Evolutionary conservation across 2,888 invertebrate species (phyloP), one percentile per base, ranked within the genome.

Genomic region (Thymelicus sylvestris): DNA sequence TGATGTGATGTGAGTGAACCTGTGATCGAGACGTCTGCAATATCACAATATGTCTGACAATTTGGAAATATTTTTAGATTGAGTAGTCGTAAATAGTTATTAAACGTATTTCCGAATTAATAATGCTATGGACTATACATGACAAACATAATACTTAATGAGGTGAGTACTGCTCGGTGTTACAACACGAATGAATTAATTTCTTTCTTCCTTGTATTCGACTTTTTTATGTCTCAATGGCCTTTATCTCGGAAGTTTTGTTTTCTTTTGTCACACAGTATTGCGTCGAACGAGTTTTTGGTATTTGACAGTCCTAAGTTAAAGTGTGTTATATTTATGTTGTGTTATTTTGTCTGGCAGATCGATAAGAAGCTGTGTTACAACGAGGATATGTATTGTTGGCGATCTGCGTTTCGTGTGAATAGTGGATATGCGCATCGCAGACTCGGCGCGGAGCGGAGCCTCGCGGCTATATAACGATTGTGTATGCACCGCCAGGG

Each of bases 41-140:
- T 78, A 81, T 80, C 79, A 77, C 81, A 81, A 94, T 92, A 94
- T 94, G 94, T 94, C 94, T 89, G 94, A 93, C 93, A 88, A 91
- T 91, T 92, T 93, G 86, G 90, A 90, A 92, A 93, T 93, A 93
- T 93, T 92, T 93, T 93, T 93, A 93, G 92, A 91, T 86, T 89
- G 83, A 83, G 78, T 90, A 78, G 83, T 86, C 80, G 80, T 87
- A 86, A 83, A 84, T 86, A 85, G 82, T 84, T 81, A 74, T 78
- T 83, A 79, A 76, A 78, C 83, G 76, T 80, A 82, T 83, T 83
- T 81, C 79, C 83, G 74, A 82, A 79, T 82, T 82, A 82, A 85
- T 74, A 79, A 85, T 87, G 87, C 81, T 82, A 92, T 92, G 92
- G 89, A 91, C 80, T 83, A 85, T 83, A 90, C 83, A 86, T 91